These are phyloP conservation scores for Nezara viridula DNA, from an alignment of 2,888 invertebrate genomes.

Conservation along the genomic window DNA sequence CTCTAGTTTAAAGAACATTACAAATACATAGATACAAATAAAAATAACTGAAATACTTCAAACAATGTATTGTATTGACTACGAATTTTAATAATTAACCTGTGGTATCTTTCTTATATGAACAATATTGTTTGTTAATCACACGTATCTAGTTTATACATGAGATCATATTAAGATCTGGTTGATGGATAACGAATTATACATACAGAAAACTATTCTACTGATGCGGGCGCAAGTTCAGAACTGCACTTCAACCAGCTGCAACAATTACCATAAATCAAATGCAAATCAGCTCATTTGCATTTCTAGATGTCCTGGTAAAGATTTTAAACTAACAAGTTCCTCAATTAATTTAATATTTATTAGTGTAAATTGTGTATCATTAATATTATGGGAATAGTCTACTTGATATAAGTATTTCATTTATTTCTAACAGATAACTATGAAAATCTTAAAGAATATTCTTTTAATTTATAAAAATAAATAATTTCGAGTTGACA, in stretches of 20 bases:
- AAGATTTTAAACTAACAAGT: background rate
- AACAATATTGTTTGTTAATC: background rate
- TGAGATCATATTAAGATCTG: background rate
- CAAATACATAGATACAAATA: too few species aligned
- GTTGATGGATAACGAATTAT: background rate
- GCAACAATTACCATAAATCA: background rate
- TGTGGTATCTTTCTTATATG: background rate
- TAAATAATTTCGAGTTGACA: too few species aligned
- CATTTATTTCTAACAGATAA: too few species aligned
- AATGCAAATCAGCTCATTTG: background rate
- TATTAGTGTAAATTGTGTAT: background rate
- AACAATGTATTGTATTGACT: too few species aligned
- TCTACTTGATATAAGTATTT: background rate
- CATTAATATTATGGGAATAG: background rate
- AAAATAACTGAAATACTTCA: too few species aligned
- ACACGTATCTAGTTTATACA: background rate
- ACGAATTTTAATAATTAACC: too few species aligned
- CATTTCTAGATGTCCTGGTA: background rate
- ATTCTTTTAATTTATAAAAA: too few species aligned
- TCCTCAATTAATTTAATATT: constrained; percentile 4
- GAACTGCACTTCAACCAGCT: constrained; percentile 14
- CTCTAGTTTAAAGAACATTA: too few species aligned
- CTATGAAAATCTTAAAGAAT: too few species aligned
- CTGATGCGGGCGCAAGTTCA: background rate
- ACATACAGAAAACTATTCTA: background rate